Base-by-base conservation (phyloP, 2,113 vertebrate genomes). In the Isichthys henryi region DNA sequence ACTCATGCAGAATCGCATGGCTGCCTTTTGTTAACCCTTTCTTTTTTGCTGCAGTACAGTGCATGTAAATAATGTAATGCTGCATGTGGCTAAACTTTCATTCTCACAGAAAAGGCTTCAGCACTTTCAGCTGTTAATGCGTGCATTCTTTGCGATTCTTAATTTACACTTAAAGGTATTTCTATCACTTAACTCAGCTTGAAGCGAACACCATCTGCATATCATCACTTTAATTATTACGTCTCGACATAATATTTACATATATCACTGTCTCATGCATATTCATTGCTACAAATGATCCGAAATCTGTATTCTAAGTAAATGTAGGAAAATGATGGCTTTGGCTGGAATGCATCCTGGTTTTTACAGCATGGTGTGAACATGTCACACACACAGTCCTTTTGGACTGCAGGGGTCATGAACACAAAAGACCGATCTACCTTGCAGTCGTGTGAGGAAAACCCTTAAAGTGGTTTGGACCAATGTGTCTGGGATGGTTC, bases 221-320 rank as follows among this genome's bases (percentile, higher is more conserved):
- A 87, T 56, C 85, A 56, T 52, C 85, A 35, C 49, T 86, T 21
- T 87, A 87, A 87, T 53, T 87, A 87, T 49, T 35, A 52, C 50
- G 31, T 35, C 50, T 52, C 31, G 2, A 52, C 85, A 87, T 87
- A 87, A 87, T 87, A 87, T 87, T 87, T 87, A 87, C 50, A 87
- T 87, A 87, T 53, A 87, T 87, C 85, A 87, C 27, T 53, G 48
- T 39, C 85, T 87, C 50, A 87, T 87, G 85, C 31, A 35, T 53
- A 87, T 87, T 87, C 85, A 87, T 86, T 48, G 45, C 19, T 86
- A 27, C 84, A 86, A 52, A 86, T 87, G 1, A 53, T 23, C 27
- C 17, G n/a, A 86, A 52, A 17, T 27, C n/a, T 17, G 17, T 10
- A 46, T 53, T 35, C 27, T 5, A n/a, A 52, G 15, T 4, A n/a